A percentile compares a stretch with the other conserved stretches of the same genome.
Evolutionary conservation across 2,888 invertebrate species (phyloP).

Genomic region (Eupithecia dodoneata): DNA sequence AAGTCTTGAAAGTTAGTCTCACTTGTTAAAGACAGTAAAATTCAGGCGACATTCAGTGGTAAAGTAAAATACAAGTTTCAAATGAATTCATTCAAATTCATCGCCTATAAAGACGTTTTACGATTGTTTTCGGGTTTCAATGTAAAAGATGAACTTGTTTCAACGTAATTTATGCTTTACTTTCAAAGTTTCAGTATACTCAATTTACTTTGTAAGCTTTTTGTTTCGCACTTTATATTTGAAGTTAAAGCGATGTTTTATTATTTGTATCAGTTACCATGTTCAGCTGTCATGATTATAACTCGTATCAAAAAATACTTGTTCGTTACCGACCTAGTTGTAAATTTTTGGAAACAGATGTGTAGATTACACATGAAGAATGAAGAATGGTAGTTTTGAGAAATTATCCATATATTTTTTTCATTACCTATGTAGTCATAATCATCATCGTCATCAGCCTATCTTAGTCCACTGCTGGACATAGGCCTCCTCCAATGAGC

Average conservation of each 20-base stretch:
- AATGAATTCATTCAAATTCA: conserved; percentile 34
- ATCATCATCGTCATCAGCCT: too few species aligned
- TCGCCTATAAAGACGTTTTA: conserved; percentile 25
- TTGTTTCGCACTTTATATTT: conserved; percentile 7
- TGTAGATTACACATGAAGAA: neutral
- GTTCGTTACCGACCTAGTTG: neutral
- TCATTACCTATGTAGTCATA: too few species aligned
- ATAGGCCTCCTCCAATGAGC: too few species aligned
- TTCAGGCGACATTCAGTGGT: conserved; percentile 9
- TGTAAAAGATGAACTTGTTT: conserved; percentile 22
- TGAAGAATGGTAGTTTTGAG: neutral
- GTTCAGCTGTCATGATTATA: neutral
- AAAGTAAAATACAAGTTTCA: conserved; percentile 22
- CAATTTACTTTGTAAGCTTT: conserved; percentile 12
- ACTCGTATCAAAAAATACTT: neutral
- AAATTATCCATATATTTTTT: neutral
- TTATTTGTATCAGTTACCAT: neutral
- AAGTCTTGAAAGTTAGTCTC: conserved; percentile 14
- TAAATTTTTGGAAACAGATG: neutral
- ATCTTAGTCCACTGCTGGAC: too few species aligned
- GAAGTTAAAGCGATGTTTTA: neutral
- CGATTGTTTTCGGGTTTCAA: conserved; percentile 29
- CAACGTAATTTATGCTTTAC: conserved; percentile 24
- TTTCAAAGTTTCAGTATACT: conserved; percentile 15
- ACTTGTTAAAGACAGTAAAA: conserved; percentile 20